Evolutionary conservation across 2,113 vertebrate species (phyloP).

Genomic region (Nothocercus nigrocapillus): DNA sequence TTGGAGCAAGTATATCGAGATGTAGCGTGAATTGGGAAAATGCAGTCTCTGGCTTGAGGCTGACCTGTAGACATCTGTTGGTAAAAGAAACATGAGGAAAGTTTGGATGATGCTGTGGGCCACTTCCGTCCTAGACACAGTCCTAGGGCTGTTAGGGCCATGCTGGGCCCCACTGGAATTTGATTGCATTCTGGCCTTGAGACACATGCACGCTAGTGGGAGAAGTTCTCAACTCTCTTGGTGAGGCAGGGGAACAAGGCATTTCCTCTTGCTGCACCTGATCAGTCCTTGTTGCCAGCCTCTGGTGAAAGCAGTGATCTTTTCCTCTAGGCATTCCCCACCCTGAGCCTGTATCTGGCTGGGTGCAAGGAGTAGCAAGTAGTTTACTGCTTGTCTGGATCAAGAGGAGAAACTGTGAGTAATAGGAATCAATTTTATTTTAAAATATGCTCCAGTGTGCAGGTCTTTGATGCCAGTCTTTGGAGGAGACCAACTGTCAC

Average conservation of each 20-base stretch:
- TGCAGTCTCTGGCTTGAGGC: background rate
- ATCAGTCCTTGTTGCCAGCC: background rate
- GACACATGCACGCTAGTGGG: background rate
- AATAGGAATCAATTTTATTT: background rate
- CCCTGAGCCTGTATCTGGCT: background rate
- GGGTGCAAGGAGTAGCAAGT: background rate
- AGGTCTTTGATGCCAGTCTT: background rate
- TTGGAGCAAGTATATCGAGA: background rate
- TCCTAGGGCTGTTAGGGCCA: background rate
- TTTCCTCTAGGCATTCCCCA: background rate
- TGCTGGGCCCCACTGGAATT: background rate
- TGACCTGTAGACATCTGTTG: background rate
- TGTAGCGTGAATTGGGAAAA: background rate
- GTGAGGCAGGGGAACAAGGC: background rate
- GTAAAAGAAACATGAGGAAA: background rate
- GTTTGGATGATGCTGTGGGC: background rate
- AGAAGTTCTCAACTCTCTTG: background rate
- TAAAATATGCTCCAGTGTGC: background rate
- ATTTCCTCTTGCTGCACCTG: background rate
- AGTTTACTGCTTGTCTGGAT: background rate
- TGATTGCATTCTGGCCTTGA: background rate
- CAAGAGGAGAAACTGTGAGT: background rate
- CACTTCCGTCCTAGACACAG: background rate
- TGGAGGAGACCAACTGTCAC: background rate
- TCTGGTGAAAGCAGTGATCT: background rate